phyloP scores from a whole-genome alignment of 2,888 invertebrate genomes.

The Rhingia campestris region DNA sequence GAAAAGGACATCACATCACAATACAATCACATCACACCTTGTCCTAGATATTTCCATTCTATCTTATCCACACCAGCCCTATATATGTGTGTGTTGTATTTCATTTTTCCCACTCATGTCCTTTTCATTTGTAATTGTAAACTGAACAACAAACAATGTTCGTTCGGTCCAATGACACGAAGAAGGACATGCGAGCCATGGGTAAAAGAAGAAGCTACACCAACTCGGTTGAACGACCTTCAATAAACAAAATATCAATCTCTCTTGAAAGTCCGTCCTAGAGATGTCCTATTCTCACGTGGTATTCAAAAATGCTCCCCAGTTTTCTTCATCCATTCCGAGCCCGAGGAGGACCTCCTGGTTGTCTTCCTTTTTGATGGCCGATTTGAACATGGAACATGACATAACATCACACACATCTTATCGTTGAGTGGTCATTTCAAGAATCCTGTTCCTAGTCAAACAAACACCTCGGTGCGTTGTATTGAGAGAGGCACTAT shows the following conservation, averaged over 20 bases:
- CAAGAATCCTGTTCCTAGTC: conserved; percentile 55
- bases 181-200: neutral
- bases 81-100: conserved; percentile 14
- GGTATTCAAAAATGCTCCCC: conserved; percentile 25
- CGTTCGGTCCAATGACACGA: neutral
- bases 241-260: conserved; percentile 70
- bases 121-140: conserved; percentile 48
- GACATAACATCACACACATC: conserved; percentile 70
- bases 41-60: neutral
- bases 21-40: conserved; percentile 59
- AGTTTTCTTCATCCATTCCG: neutral
- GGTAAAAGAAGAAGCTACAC: neutral
- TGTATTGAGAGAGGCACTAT: neutral
- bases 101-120: conserved; percentile 48
- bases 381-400: conserved; percentile 63
- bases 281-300: conserved; percentile 35
- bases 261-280: conserved; percentile 32
- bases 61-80: neutral
- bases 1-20: conserved; percentile 44
- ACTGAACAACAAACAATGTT: conserved; percentile 45
- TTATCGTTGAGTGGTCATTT: conserved; percentile 65
- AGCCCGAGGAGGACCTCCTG: neutral
- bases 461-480: conserved; percentile 3
- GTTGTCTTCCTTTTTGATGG: conserved; percentile 58
- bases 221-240: conserved; percentile 4